Base-by-base conservation (phyloP, 2,113 vertebrate genomes). In the Gila orcuttii region DNA sequence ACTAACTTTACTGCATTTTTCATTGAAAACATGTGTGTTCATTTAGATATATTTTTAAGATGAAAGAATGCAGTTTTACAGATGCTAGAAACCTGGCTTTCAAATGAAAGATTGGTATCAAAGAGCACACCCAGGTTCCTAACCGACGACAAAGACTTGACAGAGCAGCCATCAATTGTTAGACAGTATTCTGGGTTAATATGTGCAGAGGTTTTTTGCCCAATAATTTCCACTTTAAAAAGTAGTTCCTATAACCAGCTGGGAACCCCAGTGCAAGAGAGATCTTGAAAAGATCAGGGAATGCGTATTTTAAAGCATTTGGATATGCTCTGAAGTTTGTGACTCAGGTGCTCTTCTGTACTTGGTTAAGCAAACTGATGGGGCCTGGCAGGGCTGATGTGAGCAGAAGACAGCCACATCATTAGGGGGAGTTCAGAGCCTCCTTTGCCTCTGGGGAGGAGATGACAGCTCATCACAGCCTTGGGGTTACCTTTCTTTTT, bases 331-430 rank as follows among this genome's bases (percentile, higher is more conserved):
- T 84, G 92, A 90, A 91, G 89, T 91, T 88, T 91, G 88, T 89
- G 87, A 91, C 87, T 90, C 90, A 93, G 87, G 74, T 86, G 86
- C 92, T 80, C 87, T 71, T 83, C 92, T 90, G 86, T 92, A 87
- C 91, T 93, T 90, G 88, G 91, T 93, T 94, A 91, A 88, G 91
- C 91, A 93, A 93, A 95, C 91, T 94, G 94, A 94, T 93, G 85
- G 94, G 93, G 91, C 88, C 47, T 92, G 92, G 91, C 93, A 94
- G 80, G 91, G 90, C 89, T 91, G 87, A 90, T 91, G 78, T 87
- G 82, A 92, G 93, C 92, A 92, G 93, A 91, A 93, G 92, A 92
- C 92, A 93, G 93, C 68, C 87, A 86, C 93, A 95, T 95, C 94
- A 95, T 94, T 95, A 95, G 92, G 88, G n/a, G 68, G 89, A 92